These are phyloP conservation scores for Taphrorychus bicolor DNA, from an alignment of 2,888 invertebrate species.

Conservation along the genomic window DNA sequence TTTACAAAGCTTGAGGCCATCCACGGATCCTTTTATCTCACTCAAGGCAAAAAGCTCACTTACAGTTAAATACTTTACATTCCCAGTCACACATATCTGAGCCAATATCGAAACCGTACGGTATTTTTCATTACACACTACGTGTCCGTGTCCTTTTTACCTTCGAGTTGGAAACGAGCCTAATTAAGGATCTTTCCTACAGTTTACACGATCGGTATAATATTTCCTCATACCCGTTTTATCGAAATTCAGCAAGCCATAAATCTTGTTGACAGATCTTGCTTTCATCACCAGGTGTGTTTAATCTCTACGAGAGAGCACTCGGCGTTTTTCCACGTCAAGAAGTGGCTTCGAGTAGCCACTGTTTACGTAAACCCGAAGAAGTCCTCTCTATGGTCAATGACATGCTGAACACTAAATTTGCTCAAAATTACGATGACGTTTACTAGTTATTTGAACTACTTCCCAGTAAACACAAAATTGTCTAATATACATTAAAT, in stretches of 20 bases:
- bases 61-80: constrained; percentile 29
- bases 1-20: no score
- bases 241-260: constrained; percentile 8
- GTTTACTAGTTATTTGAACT: no score
- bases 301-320: constrained; percentile 3
- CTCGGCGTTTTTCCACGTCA: not conserved
- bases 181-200: constrained; percentile 14
- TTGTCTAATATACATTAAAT: no score
- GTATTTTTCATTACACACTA: constrained; percentile 18
- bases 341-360: not conserved
- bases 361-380: not conserved
- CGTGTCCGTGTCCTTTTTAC: not conserved
- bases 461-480: no score
- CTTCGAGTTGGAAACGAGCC: not conserved
- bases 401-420: not conserved
- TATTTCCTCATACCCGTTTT: constrained; percentile 13
- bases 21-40: no score
- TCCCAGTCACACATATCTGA: constrained; percentile 10
- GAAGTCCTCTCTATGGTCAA: not conserved
- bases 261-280: constrained; percentile 11
- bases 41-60: constrained; percentile 11
- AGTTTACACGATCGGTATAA: constrained; percentile 6
- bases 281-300: constrained; percentile 21
- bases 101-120: constrained; percentile 16
- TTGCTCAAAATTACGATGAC: no score